Percentiles rank a stretch among this genome's conserved stretches.
phyloP scores from a whole-genome alignment of 1,140 invertebrate species.

The Chrysopa pallens region DNA sequence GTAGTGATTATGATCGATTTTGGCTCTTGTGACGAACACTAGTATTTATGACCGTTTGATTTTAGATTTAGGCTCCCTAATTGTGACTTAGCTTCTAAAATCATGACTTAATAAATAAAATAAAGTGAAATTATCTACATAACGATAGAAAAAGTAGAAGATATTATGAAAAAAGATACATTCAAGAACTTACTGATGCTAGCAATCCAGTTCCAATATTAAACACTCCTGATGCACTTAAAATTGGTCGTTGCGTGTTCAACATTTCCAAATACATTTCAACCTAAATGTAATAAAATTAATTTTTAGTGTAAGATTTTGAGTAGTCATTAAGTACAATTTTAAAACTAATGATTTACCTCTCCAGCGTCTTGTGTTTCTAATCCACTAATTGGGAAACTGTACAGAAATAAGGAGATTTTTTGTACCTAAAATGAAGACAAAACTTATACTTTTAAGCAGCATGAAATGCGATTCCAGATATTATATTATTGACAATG shows the following conservation, averaged over 20 bases:
- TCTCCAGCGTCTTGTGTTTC: background rate
- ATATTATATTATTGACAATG: background rate
- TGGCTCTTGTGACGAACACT: too few relatives aligned
- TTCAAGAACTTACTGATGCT: constrained; percentile 11
- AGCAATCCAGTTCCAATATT: constrained; percentile 12
- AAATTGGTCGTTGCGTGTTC: constrained; percentile 10
- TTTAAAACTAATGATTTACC: background rate
- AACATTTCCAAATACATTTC: constrained; percentile 13
- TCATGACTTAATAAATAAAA: too few relatives aligned
- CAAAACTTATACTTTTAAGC: background rate
- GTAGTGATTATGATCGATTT: too few relatives aligned
- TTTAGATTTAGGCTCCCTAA: too few relatives aligned
- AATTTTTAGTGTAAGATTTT: too few relatives aligned
- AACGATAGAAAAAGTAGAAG: constrained; percentile 3
- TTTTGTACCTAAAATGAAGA: background rate
- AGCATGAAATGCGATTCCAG: background rate
- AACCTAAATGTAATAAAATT: constrained; percentile 7
- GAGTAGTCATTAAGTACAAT: too few relatives aligned
- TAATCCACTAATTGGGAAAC: background rate
- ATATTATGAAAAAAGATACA: background rate
- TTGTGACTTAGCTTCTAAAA: too few relatives aligned
- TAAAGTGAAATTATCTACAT: too few relatives aligned
- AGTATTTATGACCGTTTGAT: too few relatives aligned
- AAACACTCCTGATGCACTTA: constrained; percentile 14
- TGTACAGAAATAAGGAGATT: background rate